Base-by-base conservation (phyloP, 2,113 vertebrate species). In the Passer montanus region DNA sequence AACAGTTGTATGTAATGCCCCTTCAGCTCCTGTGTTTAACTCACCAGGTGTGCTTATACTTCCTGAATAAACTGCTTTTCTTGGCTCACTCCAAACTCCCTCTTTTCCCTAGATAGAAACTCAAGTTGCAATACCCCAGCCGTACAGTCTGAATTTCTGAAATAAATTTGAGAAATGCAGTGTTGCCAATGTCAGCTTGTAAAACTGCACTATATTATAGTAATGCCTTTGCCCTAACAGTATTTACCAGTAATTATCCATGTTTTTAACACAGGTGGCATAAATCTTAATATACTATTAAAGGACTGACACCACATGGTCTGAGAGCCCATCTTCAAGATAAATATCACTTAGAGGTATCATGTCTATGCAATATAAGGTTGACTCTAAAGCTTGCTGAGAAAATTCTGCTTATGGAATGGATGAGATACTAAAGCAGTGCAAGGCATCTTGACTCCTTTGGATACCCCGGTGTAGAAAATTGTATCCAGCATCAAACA, bases 1-100 rank as follows among this genome's bases (percentile, higher is more conserved):
- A 99, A 99, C 99, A 97, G 98, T 99, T 98, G 99, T 99, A 97
- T 99, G 99, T 99, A 99, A 99, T 98, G 98, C 99, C 98, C 99
- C 99, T 97, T 99, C 99, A 97, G 99, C 99, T 98, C 99, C 99
- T 97, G 99, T 99, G 97, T 99, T 99, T 99, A 99, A 99, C 98
- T 99, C 99, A 98, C 99, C 99, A 99, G 99, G 99, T 99, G 99
- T 99, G 99, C 99, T 98, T 98, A 97, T 97, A 97, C 98, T 99
- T 98, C 98, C 97, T 98, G 95, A 96, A 97, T 98, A 97, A 96
- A 97, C 93, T 20, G 10, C 89, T 95, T 95, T 89, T 87, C 97
- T 97, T 96, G 89, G 86, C 94, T 98, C 43, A 41, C 90, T 97
- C 91, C 97, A 95, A 87, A 95, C 89, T 94, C 93, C 95, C 75